Evolutionary conservation across 2,888 invertebrate species (phyloP), one percentile per base, ranked within the genome.

Genomic region (Prosopocoilus inquinatus): DNA sequence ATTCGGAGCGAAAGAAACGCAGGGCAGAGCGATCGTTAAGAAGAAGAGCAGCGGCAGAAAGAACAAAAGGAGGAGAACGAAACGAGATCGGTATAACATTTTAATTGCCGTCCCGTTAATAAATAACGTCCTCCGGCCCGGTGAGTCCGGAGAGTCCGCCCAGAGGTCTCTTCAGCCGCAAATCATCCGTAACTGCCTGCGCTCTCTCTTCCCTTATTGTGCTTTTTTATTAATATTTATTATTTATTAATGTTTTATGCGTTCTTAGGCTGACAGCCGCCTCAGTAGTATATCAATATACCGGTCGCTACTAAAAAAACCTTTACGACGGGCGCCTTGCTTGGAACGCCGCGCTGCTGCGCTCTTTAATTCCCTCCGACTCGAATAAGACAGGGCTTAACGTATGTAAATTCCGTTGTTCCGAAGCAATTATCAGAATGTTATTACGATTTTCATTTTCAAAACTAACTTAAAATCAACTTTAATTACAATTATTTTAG

Each of bases 191-290:
- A 70, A 70, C 70, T 63, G 69, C 69, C 61, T 62, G 63, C 64
- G 62, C 47, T 61, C 20, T 58, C 65, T 63, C 67, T 64, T 65
- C 35, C 50, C 66, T 69, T 67, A 68, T 67, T 66, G 62, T 65
- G 58, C 59, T 67, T 68, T 62, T 68, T 70, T 69, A 70, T 71
- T 70, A 69, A 71, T 71, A 71, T 72, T 70, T 72, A 71, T 72
- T 67, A 69, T 65, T 70, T 68, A 70, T 70, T 65, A 65, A 65
- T 63, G 63, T 63, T 64, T 64, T 64, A 64, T 62, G 53, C 59
- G 60, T 58, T 56, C 62, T 46, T 50, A 50, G 54, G 59, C 50
- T 36, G 62, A 64, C 61, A 61, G 65, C 62, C 61, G 64, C 59
- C 58, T 49, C 58, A 15, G 44, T 45, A 58, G 61, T 65, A 62